Evolutionary conservation across 2,888 invertebrate species (phyloP), one percentile per base, ranked within the genome.

Genomic region (Chalcis sispes): DNA sequence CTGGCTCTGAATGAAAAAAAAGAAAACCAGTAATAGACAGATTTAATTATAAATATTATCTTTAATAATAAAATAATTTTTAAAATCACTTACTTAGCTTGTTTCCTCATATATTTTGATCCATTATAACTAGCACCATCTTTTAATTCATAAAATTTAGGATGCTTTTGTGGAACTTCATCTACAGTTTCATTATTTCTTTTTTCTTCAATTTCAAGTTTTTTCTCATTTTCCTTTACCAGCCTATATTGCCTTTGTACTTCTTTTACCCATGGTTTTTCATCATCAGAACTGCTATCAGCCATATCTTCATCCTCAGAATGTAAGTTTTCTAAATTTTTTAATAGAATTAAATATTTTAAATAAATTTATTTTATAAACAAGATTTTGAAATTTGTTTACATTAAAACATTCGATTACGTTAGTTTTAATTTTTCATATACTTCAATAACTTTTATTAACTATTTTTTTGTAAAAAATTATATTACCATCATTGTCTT

Each of bases 221-320:
- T 66, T 86, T 89, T 83, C 83, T 90, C 86, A 87, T 92, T 90
- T 86, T 90, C 82, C 85, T 93, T 90, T 18, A 93, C 90, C n/a
- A 92, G 89, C 83, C 91, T 91, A 85, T 95, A 93, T 83, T 94
- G 93, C 84, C 93, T 93, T 84, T 95, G 94, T 73, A 96, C 92
- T 89, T 96, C 95, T 84, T 94, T 93, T 0, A 92, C 92, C 94
- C 95, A 96, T 4, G 92, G 91, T 77, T 93, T 92, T 69, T 96
- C 95, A 85, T 96, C 96, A 81, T 96, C 96, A 1, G 96, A 95
- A 86, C 95, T 91, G n/a, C n/a, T n/a, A 48, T 86, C 86, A 4
- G 80, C 75, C 20, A 86, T 83, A 69, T 85, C 83, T 58, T 86
- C 87, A 73, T 89, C 89, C 40, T 87, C 88, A 10, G 88, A 89